phyloP scores from a whole-genome alignment of 2,113 vertebrate species.

The Xenopus tropicalis region DNA sequence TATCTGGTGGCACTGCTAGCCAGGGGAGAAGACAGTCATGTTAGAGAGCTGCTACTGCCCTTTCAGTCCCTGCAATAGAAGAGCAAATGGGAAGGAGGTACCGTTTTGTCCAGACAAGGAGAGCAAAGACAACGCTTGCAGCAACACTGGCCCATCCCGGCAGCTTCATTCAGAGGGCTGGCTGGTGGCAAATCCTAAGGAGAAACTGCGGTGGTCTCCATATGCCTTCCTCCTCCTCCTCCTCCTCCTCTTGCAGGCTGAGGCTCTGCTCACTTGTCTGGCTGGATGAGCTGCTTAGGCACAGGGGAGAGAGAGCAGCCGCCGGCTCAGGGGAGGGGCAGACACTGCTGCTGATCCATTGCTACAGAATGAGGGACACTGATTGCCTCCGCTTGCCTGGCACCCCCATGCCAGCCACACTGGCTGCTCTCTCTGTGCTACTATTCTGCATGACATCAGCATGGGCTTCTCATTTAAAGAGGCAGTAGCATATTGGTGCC shows the following conservation, averaged over 20 bases:
- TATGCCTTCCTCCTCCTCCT: not conserved
- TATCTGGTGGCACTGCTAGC: slow-evolving; percentile 17
- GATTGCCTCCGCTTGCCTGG: not conserved
- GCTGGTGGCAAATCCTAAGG: slow-evolving; percentile 41
- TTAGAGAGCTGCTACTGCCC: not conserved
- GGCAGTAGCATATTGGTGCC: no score
- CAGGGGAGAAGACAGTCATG: slow-evolving; percentile 35
- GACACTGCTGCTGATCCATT: slow-evolving; percentile 34
- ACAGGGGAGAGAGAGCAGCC: slow-evolving; percentile 20
- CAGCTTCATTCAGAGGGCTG: slow-evolving; percentile 54
- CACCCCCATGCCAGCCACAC: not conserved
- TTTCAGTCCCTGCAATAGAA: not conserved
- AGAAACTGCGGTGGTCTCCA: slow-evolving; percentile 6
- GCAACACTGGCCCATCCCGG: slow-evolving; percentile 78
- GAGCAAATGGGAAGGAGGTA: slow-evolving; percentile 57
- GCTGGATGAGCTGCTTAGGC: not conserved
- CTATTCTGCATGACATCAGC: slow-evolving; percentile 9
- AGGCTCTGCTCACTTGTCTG: slow-evolving; percentile 1
- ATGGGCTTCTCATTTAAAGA: not conserved
- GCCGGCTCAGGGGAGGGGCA: slow-evolving; percentile 42
- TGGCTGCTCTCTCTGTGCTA: no score
- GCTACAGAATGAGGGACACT: slow-evolving; percentile 34
- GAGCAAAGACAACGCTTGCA: slow-evolving; percentile 67
- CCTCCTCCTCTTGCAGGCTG: not conserved
- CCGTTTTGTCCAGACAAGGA: slow-evolving; percentile 76